These are phyloP conservation scores for Melipona beecheii DNA, from an alignment of 2,888 invertebrate species.

Conservation along the genomic window DNA sequence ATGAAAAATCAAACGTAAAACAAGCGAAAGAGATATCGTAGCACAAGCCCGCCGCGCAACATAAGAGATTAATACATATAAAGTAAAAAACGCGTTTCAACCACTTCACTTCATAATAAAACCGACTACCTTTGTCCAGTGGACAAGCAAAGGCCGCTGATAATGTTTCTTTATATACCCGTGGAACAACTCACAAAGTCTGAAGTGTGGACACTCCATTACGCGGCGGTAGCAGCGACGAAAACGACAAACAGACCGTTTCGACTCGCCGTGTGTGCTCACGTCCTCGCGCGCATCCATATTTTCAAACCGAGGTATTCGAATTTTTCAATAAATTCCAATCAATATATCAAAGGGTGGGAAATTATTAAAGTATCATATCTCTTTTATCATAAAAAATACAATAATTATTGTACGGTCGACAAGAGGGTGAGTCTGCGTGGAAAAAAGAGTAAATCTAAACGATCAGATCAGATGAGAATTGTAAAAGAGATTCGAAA, in stretches of 20 bases:
- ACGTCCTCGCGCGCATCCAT: neutral
- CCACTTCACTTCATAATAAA: neutral
- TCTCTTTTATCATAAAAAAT: neutral
- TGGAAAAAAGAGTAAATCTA: neutral
- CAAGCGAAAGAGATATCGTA: neutral
- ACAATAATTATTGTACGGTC: neutral
- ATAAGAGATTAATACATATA: neutral
- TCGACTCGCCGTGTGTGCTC: constrained; percentile 31
- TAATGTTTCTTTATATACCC: constrained; percentile 26
- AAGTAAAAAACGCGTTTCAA: neutral
- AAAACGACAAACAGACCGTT: constrained; percentile 62
- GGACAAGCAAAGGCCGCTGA: constrained; percentile 22
- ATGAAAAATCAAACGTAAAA: neutral
- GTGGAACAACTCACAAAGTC: constrained; percentile 42
- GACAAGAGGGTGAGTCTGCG: neutral
- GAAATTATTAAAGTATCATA: neutral
- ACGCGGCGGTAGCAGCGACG: constrained; percentile 72
- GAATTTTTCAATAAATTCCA: neutral
- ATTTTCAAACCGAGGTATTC: constrained; percentile 1
- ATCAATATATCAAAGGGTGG: neutral
- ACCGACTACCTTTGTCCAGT: neutral
- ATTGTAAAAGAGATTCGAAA: neutral
- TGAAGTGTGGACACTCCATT: constrained; percentile 75
- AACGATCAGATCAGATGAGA: neutral
- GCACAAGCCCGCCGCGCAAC: neutral